A percentile compares a stretch with the other conserved stretches of the same genome.
Evolutionary conservation across 2,888 invertebrate genomes (phyloP).

Genomic region (Halocaridina rubra): DNA sequence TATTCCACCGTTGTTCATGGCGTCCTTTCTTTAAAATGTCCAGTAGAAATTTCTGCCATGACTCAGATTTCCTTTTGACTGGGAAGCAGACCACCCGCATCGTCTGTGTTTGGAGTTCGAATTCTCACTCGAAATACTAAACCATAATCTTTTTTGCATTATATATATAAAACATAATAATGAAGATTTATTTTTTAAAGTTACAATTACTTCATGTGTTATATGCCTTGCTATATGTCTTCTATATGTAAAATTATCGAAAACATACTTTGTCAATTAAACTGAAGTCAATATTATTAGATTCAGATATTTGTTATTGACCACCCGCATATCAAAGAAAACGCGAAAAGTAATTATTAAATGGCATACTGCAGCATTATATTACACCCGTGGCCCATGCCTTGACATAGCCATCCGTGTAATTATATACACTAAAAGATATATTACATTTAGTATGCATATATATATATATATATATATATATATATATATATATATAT

Average conservation of each 20-base stretch:
- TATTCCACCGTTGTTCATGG: too few relatives aligned
- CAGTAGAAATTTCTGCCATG: too few relatives aligned
- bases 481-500: slow-evolving; percentile 1
- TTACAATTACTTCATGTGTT: too few relatives aligned
- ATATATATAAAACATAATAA: too few relatives aligned
- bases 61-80: slow-evolving; percentile 50
- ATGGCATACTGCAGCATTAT: neutral
- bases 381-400: neutral
- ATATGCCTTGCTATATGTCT: too few relatives aligned
- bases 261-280: neutral
- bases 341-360: neutral
- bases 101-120: slow-evolving; percentile 44
- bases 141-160: too few relatives aligned
- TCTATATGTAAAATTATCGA: too few relatives aligned
- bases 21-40: too few relatives aligned
- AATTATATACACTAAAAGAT: neutral
- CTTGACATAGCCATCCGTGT: neutral
- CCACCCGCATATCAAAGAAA: slow-evolving; percentile 47
- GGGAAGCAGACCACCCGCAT: slow-evolving; percentile 57
- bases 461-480: neutral
- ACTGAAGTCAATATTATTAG: neutral
- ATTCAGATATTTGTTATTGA: slow-evolving; percentile 34
- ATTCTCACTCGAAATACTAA: neutral
- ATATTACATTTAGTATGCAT: neutral
- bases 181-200: too few relatives aligned